These are phyloP conservation scores for Xyrichtys novacula DNA, from an alignment of 2,797 vertebrate species.

Conservation along the genomic window DNA sequence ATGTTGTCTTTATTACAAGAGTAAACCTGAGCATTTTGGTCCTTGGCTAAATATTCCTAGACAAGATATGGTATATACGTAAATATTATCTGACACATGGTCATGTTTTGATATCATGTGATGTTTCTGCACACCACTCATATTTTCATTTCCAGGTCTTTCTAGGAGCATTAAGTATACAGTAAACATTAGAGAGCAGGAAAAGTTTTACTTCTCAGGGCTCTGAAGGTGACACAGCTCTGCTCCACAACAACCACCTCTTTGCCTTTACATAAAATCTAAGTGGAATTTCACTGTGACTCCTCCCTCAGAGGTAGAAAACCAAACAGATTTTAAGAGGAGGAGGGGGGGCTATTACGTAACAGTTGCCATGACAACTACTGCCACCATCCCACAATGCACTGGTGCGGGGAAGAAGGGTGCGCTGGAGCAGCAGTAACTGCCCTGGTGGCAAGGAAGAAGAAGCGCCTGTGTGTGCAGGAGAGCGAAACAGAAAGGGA, in stretches of 20 bases:
- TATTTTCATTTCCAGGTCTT: not conserved
- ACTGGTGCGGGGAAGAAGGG: conserved; percentile 50
- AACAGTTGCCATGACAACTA: conserved; percentile 62
- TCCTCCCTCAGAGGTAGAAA: conserved; percentile 56
- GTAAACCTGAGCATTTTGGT: no score
- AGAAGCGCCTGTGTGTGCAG: conserved; percentile 15
- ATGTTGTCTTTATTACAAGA: no score
- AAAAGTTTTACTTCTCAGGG: not conserved
- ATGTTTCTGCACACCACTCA: not conserved
- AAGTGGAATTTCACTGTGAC: conserved; percentile 69
- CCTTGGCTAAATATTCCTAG: no score
- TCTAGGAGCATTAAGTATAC: not conserved
- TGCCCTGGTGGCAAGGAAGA: conserved; percentile 49
- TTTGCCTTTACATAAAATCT: conserved; percentile 12
- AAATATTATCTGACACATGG: no score
- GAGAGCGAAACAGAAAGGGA: conserved; percentile 23
- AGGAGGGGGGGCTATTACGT: conserved; percentile 45
- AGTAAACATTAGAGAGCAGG: not conserved
- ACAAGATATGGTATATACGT: no score
- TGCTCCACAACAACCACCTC: not conserved
- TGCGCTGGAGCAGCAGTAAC: conserved; percentile 65
- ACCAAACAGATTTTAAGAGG: conserved; percentile 44
- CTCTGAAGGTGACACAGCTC: conserved; percentile 40
- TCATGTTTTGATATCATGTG: not conserved
- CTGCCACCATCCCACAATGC: conserved; percentile 67